Percentiles rank a stretch among this genome's conserved stretches.
phyloP scores from a whole-genome alignment of 2,797 vertebrate genomes.

The Geotrypetes seraphini region DNA sequence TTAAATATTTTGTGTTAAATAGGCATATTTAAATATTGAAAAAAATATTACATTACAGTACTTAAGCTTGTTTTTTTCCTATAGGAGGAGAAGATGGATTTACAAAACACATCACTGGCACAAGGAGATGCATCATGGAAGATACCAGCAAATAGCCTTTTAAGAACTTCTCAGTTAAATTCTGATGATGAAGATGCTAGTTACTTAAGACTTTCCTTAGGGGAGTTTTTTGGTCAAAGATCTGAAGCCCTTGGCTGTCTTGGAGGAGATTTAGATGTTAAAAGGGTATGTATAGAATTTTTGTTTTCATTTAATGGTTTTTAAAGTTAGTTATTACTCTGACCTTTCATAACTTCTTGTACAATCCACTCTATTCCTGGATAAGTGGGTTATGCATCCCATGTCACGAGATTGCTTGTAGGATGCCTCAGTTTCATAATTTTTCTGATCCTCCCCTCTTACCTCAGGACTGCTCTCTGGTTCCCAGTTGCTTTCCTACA shows the following conservation, averaged over 20 bases:
- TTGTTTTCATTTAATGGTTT: neutral
- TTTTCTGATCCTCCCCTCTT: too few species aligned
- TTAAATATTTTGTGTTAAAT: too few species aligned
- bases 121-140: slow-evolving; percentile 74
- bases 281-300: slow-evolving; percentile 66
- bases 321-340: slow-evolving; percentile 4
- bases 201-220: slow-evolving; percentile 81
- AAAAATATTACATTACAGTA: too few species aligned
- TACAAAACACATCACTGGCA: slow-evolving; percentile 34
- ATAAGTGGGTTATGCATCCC: too few species aligned
- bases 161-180: slow-evolving; percentile 62
- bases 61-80: slow-evolving; percentile 16
- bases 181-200: slow-evolving; percentile 68
- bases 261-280: slow-evolving; percentile 59
- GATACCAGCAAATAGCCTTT: slow-evolving; percentile 49
- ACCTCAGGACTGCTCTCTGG: too few species aligned
- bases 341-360: too few species aligned
- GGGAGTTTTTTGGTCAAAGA: slow-evolving; percentile 84
- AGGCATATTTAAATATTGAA: too few species aligned
- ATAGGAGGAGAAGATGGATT: slow-evolving; percentile 73
- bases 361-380: too few species aligned
- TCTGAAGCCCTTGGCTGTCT: slow-evolving; percentile 93
- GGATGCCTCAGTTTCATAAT: too few species aligned
- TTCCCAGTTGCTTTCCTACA: too few species aligned
- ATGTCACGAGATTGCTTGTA: too few species aligned